Evolutionary conservation across 2,113 vertebrate genomes (phyloP).

Genomic region (Campylomormyrus tamandua): DNA sequence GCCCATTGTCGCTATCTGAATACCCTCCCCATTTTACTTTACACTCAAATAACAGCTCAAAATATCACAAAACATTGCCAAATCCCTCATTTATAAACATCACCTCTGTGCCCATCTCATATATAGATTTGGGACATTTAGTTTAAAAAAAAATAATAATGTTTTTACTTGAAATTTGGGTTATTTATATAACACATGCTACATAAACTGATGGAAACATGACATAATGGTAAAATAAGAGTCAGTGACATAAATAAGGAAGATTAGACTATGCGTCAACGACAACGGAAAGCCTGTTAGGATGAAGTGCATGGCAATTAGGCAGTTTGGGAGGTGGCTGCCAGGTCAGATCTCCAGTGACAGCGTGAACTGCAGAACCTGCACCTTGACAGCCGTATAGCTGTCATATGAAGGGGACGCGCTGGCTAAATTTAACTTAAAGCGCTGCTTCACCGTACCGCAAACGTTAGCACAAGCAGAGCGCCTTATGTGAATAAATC

Average conservation of each 20-base stretch:
- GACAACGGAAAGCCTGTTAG: slow-evolving; percentile 40
- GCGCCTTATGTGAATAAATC: not conserved
- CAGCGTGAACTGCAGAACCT: slow-evolving; percentile 38
- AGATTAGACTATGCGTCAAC: slow-evolving; percentile 43
- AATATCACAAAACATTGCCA: not conserved
- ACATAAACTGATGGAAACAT: not conserved
- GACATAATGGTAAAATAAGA: slow-evolving; percentile 37
- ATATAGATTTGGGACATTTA: not conserved
- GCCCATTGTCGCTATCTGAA: not conserved
- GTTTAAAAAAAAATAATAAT: no score
- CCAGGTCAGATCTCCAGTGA: slow-evolving; percentile 50
- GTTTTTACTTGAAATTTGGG: slow-evolving; percentile 8
- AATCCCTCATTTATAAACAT: not conserved
- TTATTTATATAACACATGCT: slow-evolving; percentile 38
- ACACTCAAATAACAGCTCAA: not conserved
- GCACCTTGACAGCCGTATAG: slow-evolving; percentile 36
- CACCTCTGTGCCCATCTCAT: not conserved
- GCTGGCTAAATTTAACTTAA: slow-evolving; percentile 43
- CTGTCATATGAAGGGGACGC: slow-evolving; percentile 29
- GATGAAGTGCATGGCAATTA: slow-evolving; percentile 56
- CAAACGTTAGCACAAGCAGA: slow-evolving; percentile 7
- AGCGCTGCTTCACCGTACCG: slow-evolving; percentile 13
- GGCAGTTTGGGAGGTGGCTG: slow-evolving; percentile 50
- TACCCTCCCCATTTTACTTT: not conserved
- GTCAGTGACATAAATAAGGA: slow-evolving; percentile 41